Base-by-base conservation (phyloP, 2,797 vertebrate genomes). In the Carapus acus region DNA sequence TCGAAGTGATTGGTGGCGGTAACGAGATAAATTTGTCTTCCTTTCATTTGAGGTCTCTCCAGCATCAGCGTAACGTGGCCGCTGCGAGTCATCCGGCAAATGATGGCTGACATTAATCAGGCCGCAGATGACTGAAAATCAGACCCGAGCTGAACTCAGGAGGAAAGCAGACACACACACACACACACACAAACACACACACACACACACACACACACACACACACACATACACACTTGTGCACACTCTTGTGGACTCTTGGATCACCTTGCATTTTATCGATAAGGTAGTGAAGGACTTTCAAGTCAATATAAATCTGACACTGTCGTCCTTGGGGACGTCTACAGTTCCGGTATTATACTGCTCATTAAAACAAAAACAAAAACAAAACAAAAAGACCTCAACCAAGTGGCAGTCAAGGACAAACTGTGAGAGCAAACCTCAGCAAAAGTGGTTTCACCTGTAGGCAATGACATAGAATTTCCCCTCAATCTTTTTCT, bases 61-160 rank as follows among this genome's bases (percentile, higher is more conserved):
- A 52, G 43, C 31, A 34, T 57, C 48, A 34, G 33, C 22, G 14
- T 22, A 31, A 48, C 19, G 19, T 47, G 69, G 67, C 63, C 64
- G 50, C 46, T 49, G 48, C 49, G 41, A 76, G 40, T 65, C 56
- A 36, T 20, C 39, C 34, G 15, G 69, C 18, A 49, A 50, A 68
- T 36, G 19, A 15, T 20, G 23, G 46, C 43, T 27, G 58, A 58
- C 60, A 67, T 41, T 50, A 49, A 71, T 69, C 54, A 68, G 23
- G n/a, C 23, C 37, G 45, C 17, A 22, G 27, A 40, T 46, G 53
- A 73, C 51, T 65, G 62, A 66, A 38, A 43, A 6, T 50, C 52
- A 50, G 11, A 31, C 20, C 39, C 43, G 50, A 58, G 38, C 20
- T 22, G 31, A 46, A 20, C 42, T 44, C 6, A 29, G 27, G 58